Conservation (phyloP, 2,113 vertebrate species). For the Tetraodon nigroviridis region DNA sequence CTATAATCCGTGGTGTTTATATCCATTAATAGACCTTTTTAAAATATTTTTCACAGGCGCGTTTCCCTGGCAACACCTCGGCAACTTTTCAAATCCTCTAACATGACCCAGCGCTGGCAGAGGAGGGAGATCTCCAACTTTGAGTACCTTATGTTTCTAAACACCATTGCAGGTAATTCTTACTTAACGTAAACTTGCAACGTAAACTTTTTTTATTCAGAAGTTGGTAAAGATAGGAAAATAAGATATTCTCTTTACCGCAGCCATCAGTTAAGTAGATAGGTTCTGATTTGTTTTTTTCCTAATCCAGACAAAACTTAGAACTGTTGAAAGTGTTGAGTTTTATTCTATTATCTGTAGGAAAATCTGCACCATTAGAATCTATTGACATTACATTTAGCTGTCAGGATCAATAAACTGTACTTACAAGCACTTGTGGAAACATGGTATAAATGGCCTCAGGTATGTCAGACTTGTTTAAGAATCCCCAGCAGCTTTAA, state of each 20-base stretch:
- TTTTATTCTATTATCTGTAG: slow-evolving; percentile 41
- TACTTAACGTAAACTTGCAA: slow-evolving; percentile 5
- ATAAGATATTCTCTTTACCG: slow-evolving; percentile 17
- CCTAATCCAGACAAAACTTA: neutral
- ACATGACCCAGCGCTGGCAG: slow-evolving; percentile 99
- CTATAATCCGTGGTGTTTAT: no score
- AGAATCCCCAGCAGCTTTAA: slow-evolving; percentile 35
- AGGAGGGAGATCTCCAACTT: slow-evolving; percentile 98
- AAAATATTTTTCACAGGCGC: slow-evolving; percentile 72
- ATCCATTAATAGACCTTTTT: no score
- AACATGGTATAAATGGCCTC: slow-evolving; percentile 36
- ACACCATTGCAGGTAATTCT: slow-evolving; percentile 91
- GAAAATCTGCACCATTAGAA: slow-evolving; percentile 40
- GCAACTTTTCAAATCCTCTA: slow-evolving; percentile 98
- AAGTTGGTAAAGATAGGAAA: slow-evolving; percentile 8
- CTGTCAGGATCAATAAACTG: slow-evolving; percentile 50
- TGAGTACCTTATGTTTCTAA: slow-evolving; percentile 98
- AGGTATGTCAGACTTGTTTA: slow-evolving; percentile 53
- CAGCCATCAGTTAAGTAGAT: slow-evolving; percentile 46
- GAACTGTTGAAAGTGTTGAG: slow-evolving; percentile 17
- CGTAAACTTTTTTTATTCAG: slow-evolving; percentile 2
- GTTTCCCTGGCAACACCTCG: slow-evolving; percentile 93
- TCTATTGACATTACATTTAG: slow-evolving; percentile 28
- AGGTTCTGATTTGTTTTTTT: slow-evolving; percentile 54
- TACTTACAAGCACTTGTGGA: slow-evolving; percentile 33